A percentile compares a stretch with the other conserved stretches of the same genome.
phyloP scores from a whole-genome alignment of 92 coral and sea anemone genomes.

The Meandrina meandrites region DNA sequence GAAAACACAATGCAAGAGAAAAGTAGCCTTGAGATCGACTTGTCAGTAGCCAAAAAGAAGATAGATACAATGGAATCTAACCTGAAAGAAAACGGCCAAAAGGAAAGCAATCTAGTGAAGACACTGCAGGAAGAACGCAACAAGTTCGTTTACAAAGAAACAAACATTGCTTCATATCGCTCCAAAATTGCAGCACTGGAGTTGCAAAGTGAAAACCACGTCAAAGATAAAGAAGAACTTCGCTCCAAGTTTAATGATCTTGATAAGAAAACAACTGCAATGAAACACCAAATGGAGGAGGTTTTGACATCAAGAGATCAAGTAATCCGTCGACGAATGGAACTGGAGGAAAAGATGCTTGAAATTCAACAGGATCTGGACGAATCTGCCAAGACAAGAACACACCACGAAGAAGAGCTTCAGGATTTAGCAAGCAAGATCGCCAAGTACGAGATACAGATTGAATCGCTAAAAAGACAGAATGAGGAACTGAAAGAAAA shows the following conservation, averaged over 20 bases:
- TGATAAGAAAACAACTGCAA: constrained; percentile 53
- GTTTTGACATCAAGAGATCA: constrained; percentile 61
- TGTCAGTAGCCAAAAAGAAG: constrained; percentile 78
- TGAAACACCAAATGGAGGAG: constrained; percentile 70
- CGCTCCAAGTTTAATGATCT: constrained; percentile 76
- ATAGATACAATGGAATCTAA: constrained; percentile 69
- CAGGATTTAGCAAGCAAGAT: constrained; percentile 63
- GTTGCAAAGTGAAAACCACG: constrained; percentile 57
- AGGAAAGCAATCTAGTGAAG: constrained; percentile 58
- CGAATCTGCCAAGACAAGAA: constrained; percentile 48
- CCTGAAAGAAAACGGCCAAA: constrained; percentile 60
- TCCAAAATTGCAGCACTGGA: constrained; percentile 78
- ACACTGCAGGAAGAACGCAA: constrained; percentile 72
- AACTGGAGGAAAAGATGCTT: constrained; percentile 59
- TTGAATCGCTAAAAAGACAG: constrained; percentile 71
- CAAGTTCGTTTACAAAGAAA: constrained; percentile 73
- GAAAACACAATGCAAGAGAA: constrained; percentile 70
- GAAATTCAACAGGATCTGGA: constrained; percentile 78
- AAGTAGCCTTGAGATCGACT: constrained; percentile 76
- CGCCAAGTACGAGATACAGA: constrained; percentile 71
- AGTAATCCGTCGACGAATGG: constrained; percentile 43
- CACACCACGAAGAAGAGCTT: constrained; percentile 73
- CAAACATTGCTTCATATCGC: constrained; percentile 68
- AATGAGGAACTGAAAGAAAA: constrained; percentile 71
- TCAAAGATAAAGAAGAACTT: constrained; percentile 82